phyloP scores from a whole-genome alignment of 2,797 vertebrate genomes.

The Lophotriccus pileatus region DNA sequence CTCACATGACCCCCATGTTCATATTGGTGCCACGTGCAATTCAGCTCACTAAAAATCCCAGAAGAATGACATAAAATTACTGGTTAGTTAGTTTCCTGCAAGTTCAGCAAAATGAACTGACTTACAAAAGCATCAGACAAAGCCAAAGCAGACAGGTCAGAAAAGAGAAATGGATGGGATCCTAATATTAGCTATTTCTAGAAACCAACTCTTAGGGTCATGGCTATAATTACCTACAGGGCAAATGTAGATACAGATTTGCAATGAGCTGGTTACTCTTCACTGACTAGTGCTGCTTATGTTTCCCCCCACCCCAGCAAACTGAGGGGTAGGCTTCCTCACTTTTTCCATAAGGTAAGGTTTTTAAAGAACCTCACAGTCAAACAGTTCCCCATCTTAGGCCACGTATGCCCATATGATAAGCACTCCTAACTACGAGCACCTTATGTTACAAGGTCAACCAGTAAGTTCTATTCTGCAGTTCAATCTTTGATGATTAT shows the following conservation, averaged over 20 bases:
- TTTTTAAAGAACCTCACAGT: neutral
- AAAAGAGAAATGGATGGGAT: neutral
- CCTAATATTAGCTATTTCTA: neutral
- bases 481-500: too few species aligned
- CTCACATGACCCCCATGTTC: neutral
- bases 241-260: neutral
- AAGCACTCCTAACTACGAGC: neutral
- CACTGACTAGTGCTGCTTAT: neutral
- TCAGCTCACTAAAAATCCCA: neutral
- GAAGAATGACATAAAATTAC: neutral
- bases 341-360: neutral
- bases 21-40: neutral
- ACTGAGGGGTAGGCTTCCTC: neutral
- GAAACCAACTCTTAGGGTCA: neutral
- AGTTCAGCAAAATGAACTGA: neutral
- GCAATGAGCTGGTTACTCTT: neutral
- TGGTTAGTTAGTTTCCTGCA: neutral
- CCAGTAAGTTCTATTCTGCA: neutral
- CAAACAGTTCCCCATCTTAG: neutral
- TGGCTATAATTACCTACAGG: neutral
- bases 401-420: fast-evolving
- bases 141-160: neutral
- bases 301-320: fast-evolving
- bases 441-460: neutral
- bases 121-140: neutral